phyloP scores from a whole-genome alignment of 2,113 vertebrate species.

The Rattus rattus region DNA sequence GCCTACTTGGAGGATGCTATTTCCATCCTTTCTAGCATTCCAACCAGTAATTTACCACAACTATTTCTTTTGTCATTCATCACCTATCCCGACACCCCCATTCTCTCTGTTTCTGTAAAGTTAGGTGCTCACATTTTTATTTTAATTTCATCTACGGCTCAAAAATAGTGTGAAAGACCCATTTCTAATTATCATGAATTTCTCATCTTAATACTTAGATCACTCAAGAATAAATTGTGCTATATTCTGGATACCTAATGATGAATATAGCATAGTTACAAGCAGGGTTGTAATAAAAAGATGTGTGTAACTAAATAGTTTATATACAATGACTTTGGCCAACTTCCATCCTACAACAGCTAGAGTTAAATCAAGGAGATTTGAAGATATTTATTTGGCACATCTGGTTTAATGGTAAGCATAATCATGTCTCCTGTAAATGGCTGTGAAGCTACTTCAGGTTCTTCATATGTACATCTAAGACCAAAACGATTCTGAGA shows the following conservation, averaged over 20 bases:
- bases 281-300: not conserved
- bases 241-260: not conserved
- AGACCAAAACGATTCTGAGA: not conserved
- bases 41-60: not conserved
- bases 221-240: not conserved
- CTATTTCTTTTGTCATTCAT: not conserved
- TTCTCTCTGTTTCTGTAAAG: not conserved
- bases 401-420: not conserved
- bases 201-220: not conserved
- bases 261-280: not conserved
- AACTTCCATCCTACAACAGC: not conserved
- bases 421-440: not conserved
- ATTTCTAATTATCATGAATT: not conserved
- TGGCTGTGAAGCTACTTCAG: not conserved
- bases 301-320: not conserved
- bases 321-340: not conserved
- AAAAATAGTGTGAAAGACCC: not conserved
- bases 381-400: not conserved
- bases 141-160: not conserved
- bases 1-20: not conserved
- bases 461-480: not conserved
- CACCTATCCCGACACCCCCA: not conserved
- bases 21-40: not conserved
- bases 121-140: not conserved
- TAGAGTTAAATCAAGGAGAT: not conserved